Conservation (phyloP, 2,113 vertebrate genomes). For the Caretta caretta region DNA sequence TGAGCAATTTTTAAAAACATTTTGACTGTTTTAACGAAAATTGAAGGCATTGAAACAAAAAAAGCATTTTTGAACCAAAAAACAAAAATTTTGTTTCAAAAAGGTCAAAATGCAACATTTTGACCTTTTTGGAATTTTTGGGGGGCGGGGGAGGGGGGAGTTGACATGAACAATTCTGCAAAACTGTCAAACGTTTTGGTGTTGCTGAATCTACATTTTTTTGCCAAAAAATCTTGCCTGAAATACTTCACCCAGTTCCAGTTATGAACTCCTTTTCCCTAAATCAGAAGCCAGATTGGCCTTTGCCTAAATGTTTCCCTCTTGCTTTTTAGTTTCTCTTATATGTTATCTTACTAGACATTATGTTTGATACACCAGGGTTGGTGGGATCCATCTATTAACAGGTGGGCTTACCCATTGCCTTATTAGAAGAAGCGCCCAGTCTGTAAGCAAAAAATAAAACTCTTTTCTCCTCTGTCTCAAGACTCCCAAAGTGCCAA, state of each 20-base stretch:
- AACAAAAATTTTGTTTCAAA: background rate
- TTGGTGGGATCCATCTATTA: background rate
- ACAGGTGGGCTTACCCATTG: background rate
- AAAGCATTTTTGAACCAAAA: background rate
- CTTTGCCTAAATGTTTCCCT: background rate
- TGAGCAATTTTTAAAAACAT: background rate
- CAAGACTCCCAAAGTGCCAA: background rate
- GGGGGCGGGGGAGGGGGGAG: too few relatives aligned
- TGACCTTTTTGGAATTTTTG: too few relatives aligned
- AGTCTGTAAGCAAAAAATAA: background rate
- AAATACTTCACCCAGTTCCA: background rate
- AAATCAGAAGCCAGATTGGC: background rate
- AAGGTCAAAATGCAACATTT: too few relatives aligned
- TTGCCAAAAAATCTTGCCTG: background rate
- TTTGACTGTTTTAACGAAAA: background rate
- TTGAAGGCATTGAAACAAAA: background rate
- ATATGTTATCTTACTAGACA: background rate
- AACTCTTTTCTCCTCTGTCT: background rate
- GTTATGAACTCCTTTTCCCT: background rate
- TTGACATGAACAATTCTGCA: background rate
- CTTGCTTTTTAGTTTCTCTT: background rate
- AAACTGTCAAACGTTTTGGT: background rate
- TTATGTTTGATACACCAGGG: background rate
- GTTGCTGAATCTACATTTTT: background rate
- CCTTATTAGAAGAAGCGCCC: background rate